phyloP scores from a whole-genome alignment of 1,140 invertebrate species.

The Cotesia typhae region DNA sequence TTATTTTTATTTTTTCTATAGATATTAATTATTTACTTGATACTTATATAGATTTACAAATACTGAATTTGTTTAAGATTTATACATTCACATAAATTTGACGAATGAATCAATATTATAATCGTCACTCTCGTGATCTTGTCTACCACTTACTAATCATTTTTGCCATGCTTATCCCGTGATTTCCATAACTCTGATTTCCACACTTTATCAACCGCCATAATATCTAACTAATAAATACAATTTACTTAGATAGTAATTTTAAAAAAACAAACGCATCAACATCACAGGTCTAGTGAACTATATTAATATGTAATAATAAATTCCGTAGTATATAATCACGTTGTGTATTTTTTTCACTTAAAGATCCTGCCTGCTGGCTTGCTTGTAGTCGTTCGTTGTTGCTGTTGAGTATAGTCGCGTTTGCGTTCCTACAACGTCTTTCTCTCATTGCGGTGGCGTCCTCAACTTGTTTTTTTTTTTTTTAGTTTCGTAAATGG shows the following conservation, averaged over 20 bases:
- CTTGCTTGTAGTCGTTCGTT: slow-evolving; percentile 26
- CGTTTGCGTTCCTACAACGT: not conserved
- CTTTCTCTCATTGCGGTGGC: too few species aligned
- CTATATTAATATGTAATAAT: slow-evolving; percentile 35
- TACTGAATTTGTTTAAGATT: slow-evolving; percentile 31
- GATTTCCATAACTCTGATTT: slow-evolving; percentile 71
- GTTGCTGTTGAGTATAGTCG: too few species aligned
- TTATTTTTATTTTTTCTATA: not conserved
- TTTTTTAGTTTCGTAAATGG: too few species aligned
- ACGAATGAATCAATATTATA: slow-evolving; percentile 50
- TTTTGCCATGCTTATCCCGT: slow-evolving; percentile 73
- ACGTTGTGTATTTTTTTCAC: too few species aligned
- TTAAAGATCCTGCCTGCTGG: slow-evolving; percentile 30
- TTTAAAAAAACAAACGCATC: slow-evolving; percentile 54
- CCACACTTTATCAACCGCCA: slow-evolving; percentile 63
- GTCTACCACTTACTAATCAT: slow-evolving; percentile 71
- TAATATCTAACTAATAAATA: slow-evolving; percentile 47
- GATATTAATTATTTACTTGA: slow-evolving; percentile 24
- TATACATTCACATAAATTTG: slow-evolving; percentile 42
- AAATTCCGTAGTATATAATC: too few species aligned
- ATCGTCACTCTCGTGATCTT: slow-evolving; percentile 48
- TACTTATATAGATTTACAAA: slow-evolving; percentile 23
- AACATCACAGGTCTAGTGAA: slow-evolving; percentile 53
- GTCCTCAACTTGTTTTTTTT: too few species aligned
- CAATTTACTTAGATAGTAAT: slow-evolving; percentile 33